Evolutionary conservation across 2,888 invertebrate species (phyloP).

Genomic region (Celastrina argiolus): DNA sequence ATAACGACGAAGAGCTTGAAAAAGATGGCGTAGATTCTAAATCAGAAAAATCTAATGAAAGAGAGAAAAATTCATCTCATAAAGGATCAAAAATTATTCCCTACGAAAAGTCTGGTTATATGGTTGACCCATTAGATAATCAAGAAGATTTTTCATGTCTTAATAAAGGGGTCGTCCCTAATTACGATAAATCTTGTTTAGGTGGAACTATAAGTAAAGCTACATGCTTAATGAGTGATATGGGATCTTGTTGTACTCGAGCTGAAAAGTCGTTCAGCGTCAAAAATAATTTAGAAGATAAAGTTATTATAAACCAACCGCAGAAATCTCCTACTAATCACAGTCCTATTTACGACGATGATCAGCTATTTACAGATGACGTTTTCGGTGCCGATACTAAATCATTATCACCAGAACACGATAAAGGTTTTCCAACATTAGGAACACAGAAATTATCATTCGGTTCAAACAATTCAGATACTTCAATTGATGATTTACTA

Average conservation of each 20-base stretch:
- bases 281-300: constrained; percentile 64
- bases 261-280: constrained; percentile 58
- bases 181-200: constrained; percentile 69
- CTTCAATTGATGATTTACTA: constrained; percentile 79
- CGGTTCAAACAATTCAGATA: constrained; percentile 81
- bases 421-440: constrained; percentile 62
- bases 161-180: constrained; percentile 63
- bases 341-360: constrained; percentile 80
- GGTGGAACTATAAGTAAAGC: constrained; percentile 71
- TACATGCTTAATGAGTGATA: constrained; percentile 65
- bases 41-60: constrained; percentile 54
- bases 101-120: constrained; percentile 70
- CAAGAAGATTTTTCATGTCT: constrained; percentile 58
- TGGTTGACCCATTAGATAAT: constrained; percentile 71
- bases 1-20: constrained; percentile 80
- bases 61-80: constrained; percentile 52
- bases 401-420: constrained; percentile 78
- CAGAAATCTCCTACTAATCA: constrained; percentile 79
- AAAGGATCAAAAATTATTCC: constrained; percentile 62
- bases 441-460: constrained; percentile 68
- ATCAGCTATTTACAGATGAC: constrained; percentile 77
- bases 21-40: constrained; percentile 75
- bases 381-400: constrained; percentile 80
- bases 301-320: constrained; percentile 79
- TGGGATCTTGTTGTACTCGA: constrained; percentile 66